A percentile compares a stretch with the other conserved stretches of the same genome.
Evolutionary conservation across 1,140 invertebrate genomes (phyloP).

Genomic region (Hycleus phaleratus): DNA sequence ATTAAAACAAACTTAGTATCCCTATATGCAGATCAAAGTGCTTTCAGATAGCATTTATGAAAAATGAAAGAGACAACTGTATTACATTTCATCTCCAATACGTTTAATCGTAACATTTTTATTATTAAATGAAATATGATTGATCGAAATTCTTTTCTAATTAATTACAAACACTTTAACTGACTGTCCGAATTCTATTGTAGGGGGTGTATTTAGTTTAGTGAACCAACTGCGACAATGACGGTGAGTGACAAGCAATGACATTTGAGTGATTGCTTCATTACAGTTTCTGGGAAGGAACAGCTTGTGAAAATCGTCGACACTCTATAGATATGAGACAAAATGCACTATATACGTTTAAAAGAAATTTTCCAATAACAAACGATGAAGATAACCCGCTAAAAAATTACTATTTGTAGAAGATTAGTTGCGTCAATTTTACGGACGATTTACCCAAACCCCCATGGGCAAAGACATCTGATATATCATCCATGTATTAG

Average conservation of each 20-base stretch:
- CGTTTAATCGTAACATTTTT: no score
- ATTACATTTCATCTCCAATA: not conserved
- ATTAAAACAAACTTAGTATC: slow-evolving; percentile 34
- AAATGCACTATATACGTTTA: not conserved
- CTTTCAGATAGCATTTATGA: slow-evolving; percentile 28
- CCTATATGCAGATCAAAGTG: slow-evolving; percentile 31
- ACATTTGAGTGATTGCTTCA: slow-evolving; percentile 26
- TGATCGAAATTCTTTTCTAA: slow-evolving; percentile 20
- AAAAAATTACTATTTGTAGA: not conserved
- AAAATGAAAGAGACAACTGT: slow-evolving; percentile 23
- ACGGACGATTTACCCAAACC: slow-evolving; percentile 3
- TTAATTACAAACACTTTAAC: slow-evolving; percentile 16
- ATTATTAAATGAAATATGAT: slow-evolving; percentile 11
- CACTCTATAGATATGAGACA: slow-evolving; percentile 15
- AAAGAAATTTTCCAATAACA: not conserved
- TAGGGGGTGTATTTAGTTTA: slow-evolving; percentile 8
- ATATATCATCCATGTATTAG: slow-evolving; percentile 10
- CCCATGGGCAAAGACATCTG: slow-evolving; percentile 11
- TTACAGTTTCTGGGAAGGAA: slow-evolving; percentile 21
- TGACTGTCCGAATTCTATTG: not conserved
- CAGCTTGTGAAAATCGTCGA: slow-evolving; percentile 25
- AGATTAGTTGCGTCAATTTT: slow-evolving; percentile 4
- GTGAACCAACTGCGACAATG: slow-evolving; percentile 24
- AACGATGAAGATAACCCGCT: not conserved
- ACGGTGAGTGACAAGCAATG: slow-evolving; percentile 18